These are phyloP conservation scores for Horisme vitalbata DNA, from an alignment of 2,888 invertebrate species.

Conservation along the genomic window DNA sequence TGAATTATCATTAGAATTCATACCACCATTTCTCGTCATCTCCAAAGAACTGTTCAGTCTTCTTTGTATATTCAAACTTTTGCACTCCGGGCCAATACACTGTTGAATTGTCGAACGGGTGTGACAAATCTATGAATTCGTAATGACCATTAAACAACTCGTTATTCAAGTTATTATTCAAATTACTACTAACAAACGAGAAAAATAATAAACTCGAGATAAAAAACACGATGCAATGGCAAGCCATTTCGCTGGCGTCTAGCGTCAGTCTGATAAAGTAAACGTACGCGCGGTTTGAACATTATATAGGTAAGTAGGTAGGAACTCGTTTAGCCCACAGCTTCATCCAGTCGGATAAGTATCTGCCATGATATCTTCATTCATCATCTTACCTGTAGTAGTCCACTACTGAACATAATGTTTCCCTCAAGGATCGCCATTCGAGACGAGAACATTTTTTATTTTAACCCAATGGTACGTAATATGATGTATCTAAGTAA, in stretches of 20 bases:
- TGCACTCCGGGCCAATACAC: constrained; percentile 52
- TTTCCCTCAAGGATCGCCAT: too few species aligned
- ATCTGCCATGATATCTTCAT: too few species aligned
- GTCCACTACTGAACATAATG: too few species aligned
- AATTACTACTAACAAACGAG: constrained; percentile 17
- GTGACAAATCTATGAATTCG: constrained; percentile 60
- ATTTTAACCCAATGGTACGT: too few species aligned
- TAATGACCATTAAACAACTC: constrained; percentile 52
- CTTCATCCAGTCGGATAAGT: too few species aligned
- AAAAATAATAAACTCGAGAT: constrained; percentile 22
- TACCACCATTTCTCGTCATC: constrained; percentile 48
- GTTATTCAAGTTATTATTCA: constrained; percentile 39
- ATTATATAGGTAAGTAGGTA: too few species aligned
- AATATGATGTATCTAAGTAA: too few species aligned
- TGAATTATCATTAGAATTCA: constrained; percentile 26
- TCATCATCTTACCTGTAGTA: too few species aligned
- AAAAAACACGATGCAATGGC: constrained; percentile 27
- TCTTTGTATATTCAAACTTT: constrained; percentile 53
- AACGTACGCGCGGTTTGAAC: too few species aligned
- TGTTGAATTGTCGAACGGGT: constrained; percentile 54
- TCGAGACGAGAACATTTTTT: too few species aligned
- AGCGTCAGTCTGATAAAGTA: constrained; percentile 13
- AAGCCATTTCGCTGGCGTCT: constrained; percentile 37
- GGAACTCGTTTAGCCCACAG: too few species aligned
- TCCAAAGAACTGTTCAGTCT: constrained; percentile 32